Percentiles rank a stretch among this genome's conserved stretches.
These are phyloP conservation scores for Amblyornis subalaris DNA, from an alignment of 2,113 vertebrate genomes.

Conservation along the genomic window DNA sequence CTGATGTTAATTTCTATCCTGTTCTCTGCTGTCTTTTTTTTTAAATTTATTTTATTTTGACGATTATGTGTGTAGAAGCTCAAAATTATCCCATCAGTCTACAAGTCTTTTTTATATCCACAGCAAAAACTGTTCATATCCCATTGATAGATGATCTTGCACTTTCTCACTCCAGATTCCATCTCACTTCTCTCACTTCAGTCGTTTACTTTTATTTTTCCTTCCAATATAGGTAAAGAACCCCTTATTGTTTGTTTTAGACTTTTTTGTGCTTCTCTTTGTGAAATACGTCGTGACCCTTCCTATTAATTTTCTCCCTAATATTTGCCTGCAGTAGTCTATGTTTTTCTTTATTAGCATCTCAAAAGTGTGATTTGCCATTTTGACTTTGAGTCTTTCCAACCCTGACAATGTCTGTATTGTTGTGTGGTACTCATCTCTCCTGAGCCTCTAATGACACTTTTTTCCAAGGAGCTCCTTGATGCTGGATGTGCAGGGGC, in stretches of 20 bases:
- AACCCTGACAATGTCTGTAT: neutral
- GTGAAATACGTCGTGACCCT: neutral
- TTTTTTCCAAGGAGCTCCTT: neutral
- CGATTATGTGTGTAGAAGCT: neutral
- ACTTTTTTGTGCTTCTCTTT: neutral
- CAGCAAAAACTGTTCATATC: neutral
- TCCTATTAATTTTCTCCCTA: neutral
- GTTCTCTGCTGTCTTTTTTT: neutral
- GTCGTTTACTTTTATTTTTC: neutral
- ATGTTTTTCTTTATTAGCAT: neutral
- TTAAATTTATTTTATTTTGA: neutral
- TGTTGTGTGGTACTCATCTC: neutral
- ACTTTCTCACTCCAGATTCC: neutral
- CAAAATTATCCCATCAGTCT: neutral
- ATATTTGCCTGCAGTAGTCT: neutral
- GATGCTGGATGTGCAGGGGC: neutral
- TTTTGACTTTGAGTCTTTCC: neutral
- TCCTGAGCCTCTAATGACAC: neutral
- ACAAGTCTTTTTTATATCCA: neutral
- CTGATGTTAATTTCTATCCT: neutral
- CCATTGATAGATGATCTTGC: neutral
- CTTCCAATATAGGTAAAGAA: neutral
- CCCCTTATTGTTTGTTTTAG: neutral
- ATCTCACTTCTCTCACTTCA: neutral
- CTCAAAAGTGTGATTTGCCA: neutral